A percentile compares a stretch with the other conserved stretches of the same genome.
Evolutionary conservation across 2,113 vertebrate genomes (phyloP).

Genomic region (Mohoua ochrocephala): DNA sequence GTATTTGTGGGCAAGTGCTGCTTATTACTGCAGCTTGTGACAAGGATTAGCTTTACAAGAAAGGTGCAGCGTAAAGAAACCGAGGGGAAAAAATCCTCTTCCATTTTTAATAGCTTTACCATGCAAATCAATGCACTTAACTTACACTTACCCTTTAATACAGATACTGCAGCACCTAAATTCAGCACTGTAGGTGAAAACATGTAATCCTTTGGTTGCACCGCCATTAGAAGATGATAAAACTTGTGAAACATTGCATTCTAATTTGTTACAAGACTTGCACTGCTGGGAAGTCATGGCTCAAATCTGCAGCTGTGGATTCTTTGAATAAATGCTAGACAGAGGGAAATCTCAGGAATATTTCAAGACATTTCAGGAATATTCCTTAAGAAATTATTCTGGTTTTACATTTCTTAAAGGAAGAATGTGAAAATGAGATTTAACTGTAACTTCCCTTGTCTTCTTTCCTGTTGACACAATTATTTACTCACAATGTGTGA

Average conservation of each 20-base stretch:
- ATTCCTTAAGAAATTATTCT: not conserved
- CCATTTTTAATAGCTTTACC: not conserved
- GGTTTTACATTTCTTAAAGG: not conserved
- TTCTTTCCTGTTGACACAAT: not conserved
- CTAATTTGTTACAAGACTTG: not conserved
- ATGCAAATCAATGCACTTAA: not conserved
- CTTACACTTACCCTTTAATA: not conserved
- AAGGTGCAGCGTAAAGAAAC: not conserved
- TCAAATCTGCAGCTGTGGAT: not conserved
- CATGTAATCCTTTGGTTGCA: not conserved
- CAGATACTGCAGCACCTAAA: not conserved
- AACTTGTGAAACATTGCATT: not conserved
- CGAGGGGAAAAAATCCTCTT: not conserved
- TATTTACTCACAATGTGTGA: not conserved
- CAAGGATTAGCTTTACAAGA: not conserved
- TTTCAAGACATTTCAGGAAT: not conserved
- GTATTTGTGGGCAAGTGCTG: not conserved
- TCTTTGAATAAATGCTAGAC: not conserved
- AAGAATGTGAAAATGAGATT: not conserved
- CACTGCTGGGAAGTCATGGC: rapidly evolving
- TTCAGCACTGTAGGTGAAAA: not conserved
- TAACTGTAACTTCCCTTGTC: not conserved
- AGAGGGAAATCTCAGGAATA: not conserved
- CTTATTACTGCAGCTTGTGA: not conserved
- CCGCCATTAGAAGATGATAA: not conserved